These are phyloP conservation scores for Haemorhous mexicanus DNA, from an alignment of 2,113 vertebrate genomes.

Conservation along the genomic window DNA sequence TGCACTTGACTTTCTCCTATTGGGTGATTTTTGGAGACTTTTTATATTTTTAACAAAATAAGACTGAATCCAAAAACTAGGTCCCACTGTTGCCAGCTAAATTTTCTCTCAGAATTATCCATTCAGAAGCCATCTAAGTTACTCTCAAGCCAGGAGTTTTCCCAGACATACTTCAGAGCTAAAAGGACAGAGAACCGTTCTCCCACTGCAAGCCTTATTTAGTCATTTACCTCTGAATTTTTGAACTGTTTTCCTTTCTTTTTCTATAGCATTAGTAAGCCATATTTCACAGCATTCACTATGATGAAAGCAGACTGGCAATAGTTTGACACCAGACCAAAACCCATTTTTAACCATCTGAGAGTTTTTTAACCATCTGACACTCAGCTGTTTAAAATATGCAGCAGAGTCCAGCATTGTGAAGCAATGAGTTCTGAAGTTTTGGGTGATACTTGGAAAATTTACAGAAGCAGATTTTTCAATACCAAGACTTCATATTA, in stretches of 20 bases:
- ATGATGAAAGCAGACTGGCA: neutral
- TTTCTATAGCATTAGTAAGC: neutral
- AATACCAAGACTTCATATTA: neutral
- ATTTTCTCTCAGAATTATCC: neutral
- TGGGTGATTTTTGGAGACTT: neutral
- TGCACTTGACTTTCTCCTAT: neutral
- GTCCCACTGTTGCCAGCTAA: neutral
- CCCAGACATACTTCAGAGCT: neutral
- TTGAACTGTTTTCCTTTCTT: slow-evolving; percentile 28
- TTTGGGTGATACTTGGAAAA: neutral
- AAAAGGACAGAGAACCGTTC: neutral
- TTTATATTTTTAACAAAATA: neutral
- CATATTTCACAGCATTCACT: neutral
- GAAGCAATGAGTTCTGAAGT: neutral
- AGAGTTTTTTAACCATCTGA: neutral
- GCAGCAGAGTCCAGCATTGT: neutral
- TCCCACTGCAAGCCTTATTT: slow-evolving; percentile 34
- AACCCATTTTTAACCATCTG: neutral
- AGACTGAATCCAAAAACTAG: neutral
- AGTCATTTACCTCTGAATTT: neutral
- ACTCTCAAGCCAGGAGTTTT: neutral
- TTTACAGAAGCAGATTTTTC: neutral
- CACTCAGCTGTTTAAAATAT: neutral
- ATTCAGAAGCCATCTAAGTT: neutral
- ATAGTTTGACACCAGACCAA: neutral